Percentiles rank a stretch among this genome's conserved stretches.
phyloP scores from a whole-genome alignment of 2,888 invertebrate species.

The Altica lythri region DNA sequence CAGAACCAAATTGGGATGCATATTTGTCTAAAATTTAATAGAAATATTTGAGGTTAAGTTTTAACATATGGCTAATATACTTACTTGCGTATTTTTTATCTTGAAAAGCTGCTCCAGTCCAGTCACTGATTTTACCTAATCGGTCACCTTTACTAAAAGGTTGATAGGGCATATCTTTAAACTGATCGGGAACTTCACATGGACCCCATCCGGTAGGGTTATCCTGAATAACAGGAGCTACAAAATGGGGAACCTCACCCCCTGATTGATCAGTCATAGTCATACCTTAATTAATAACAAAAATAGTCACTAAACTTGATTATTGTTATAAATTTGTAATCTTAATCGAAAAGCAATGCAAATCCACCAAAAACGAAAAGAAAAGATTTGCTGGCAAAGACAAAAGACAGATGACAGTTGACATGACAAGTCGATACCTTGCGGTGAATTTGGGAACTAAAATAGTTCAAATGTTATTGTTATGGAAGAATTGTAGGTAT shows the following conservation, averaged over 20 bases:
- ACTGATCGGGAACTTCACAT: constrained; percentile 89
- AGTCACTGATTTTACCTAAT: constrained; percentile 98
- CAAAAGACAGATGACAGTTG: too few species aligned
- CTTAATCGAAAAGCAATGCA: too few species aligned
- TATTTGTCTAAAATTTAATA: constrained; percentile 73
- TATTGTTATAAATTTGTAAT: too few species aligned
- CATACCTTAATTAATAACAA: too few species aligned
- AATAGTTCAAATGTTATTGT: too few species aligned
- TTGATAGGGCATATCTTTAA: constrained; percentile 97
- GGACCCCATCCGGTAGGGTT: constrained; percentile 97
- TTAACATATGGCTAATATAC: constrained; percentile 48
- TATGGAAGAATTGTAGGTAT: too few species aligned
- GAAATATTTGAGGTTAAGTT: constrained; percentile 16
- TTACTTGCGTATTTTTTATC: constrained; percentile 93
- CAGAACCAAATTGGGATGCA: constrained; percentile 89
- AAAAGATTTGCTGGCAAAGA: too few species aligned
- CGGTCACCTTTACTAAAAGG: constrained; percentile 99
- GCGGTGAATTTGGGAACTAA: too few species aligned
- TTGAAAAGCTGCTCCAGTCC: constrained; percentile 92
- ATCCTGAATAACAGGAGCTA: constrained; percentile 77
- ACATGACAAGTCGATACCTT: too few species aligned
- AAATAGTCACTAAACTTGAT: too few species aligned
- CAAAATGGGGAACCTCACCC: constrained; percentile 69
- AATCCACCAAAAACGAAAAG: too few species aligned
- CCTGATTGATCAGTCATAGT: constrained; percentile 55